Base-by-base conservation (phyloP, 2,113 vertebrate species). In the Eptatretus burgeri region DNA sequence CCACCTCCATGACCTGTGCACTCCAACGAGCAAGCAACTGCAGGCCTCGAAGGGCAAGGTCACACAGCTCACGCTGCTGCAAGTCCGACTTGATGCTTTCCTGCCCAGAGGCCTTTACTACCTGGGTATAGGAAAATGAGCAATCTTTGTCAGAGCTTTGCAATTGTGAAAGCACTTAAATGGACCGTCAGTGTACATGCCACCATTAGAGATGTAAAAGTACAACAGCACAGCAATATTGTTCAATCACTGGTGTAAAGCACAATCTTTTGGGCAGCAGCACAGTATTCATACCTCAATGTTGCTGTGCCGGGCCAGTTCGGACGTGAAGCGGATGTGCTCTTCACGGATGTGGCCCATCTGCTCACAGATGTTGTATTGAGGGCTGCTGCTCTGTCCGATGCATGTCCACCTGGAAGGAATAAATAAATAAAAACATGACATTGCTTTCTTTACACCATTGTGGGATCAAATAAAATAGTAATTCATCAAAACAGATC, bases 1-100 rank as follows among this genome's bases (percentile, higher is more conserved):
- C 91, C 91, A 98, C 91, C 82, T 98, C 89, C 91, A 98, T 98
- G 68, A 95, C 84, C 2, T 95, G 86, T 1, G 87, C 89, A 2
- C 91, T 95, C 91, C 91, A 98, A 74, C 95, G 88, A 1, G 87
- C 95, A 60, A 98, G 78, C 68, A 98, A 81, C 76, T 98, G 91
- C 67, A 95, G 77, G 65, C 87, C 86, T 74, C 94, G 91, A 66
- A 95, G 77, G 14, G 91, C 80, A 70, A 94, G 74, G 71, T 95
- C 89, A 62, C 93, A 93, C 66, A 95, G 78, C 70, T 94, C 95
- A 68, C 85, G 78, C 75, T 95, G 93, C 67, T 98, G 87, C 0
- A 74, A 27, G 18, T 95, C 91, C 0, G 89, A 87, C 76, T 98
- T 98, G 62, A 91, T 85, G 65, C 82, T 70, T 67, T 95, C 91